phyloP scores from a whole-genome alignment of 2,113 vertebrate species.

The Pseudorhombus dupliciocellatus region DNA sequence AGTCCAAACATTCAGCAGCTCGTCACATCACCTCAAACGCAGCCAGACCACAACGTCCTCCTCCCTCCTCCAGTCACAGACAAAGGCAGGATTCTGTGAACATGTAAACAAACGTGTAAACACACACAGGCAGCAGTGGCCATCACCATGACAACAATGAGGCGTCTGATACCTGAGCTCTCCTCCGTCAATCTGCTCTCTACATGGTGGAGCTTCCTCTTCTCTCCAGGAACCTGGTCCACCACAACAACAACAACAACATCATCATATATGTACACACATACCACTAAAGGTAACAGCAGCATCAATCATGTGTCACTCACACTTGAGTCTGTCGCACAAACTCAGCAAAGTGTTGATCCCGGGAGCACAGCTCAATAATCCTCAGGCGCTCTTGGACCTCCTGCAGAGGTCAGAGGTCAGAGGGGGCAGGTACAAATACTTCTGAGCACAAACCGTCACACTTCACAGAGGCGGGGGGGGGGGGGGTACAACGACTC shows the following conservation, averaged over 20 bases:
- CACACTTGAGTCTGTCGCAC: constrained; percentile 90
- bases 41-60: background rate
- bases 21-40: constrained; percentile 10
- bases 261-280: background rate
- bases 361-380: constrained; percentile 87
- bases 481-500: too few species aligned
- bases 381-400: constrained; percentile 92
- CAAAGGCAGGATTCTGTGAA: constrained; percentile 49
- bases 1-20: too few species aligned
- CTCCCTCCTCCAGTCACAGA: constrained; percentile 15
- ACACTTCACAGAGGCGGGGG: too few species aligned
- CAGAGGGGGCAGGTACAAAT: background rate
- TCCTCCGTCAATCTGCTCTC: background rate
- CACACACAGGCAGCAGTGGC: too few species aligned
- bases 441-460: background rate
- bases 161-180: background rate
- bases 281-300: too few species aligned
- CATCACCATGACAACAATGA: too few species aligned
- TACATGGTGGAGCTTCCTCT: constrained; percentile 74
- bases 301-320: constrained; percentile 68
- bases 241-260: background rate
- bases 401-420: constrained; percentile 78
- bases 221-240: constrained; percentile 70
- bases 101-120: constrained; percentile 6
- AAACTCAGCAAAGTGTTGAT: constrained; percentile 90